Percentiles rank a stretch among this genome's conserved stretches.
Conservation (phyloP, 2,113 vertebrate genomes). For the Marcusenius ussheri region DNA sequence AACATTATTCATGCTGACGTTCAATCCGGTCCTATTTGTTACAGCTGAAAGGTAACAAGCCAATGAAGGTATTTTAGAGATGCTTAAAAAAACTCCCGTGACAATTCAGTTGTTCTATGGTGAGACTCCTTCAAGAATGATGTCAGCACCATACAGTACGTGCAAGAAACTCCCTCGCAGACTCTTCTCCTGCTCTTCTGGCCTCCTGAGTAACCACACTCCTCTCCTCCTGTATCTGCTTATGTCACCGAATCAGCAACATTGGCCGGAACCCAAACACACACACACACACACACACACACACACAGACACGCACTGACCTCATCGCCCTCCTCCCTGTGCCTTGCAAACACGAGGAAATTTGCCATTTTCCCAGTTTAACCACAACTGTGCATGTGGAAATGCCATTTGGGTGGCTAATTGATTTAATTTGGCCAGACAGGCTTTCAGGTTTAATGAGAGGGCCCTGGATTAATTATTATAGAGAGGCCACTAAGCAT, state of each 20-base stretch:
- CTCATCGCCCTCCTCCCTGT: background rate
- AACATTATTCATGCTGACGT: slow-evolving; percentile 34
- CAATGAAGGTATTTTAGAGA: background rate
- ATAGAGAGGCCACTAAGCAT: slow-evolving; percentile 16
- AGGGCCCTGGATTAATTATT: slow-evolving; percentile 30
- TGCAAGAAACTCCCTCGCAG: background rate
- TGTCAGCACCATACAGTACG: slow-evolving; percentile 32
- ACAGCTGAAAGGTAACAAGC: slow-evolving; percentile 9
- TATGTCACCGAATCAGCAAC: background rate
- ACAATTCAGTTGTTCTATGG: background rate
- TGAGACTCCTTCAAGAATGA: slow-evolving; percentile 39
- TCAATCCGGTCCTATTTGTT: background rate
- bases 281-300: background rate
- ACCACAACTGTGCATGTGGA: slow-evolving; percentile 17
- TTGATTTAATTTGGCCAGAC: slow-evolving; percentile 35
- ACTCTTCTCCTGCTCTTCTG: slow-evolving; percentile 36
- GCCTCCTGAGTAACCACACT: slow-evolving; percentile 26
- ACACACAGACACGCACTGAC: background rate
- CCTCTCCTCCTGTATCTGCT: slow-evolving; percentile 35
- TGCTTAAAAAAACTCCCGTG: background rate
- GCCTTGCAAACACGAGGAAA: slow-evolving; percentile 20
- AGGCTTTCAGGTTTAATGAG: slow-evolving; percentile 46
- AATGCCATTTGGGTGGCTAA: slow-evolving; percentile 22
- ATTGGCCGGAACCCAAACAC: background rate
- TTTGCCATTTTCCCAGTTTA: slow-evolving; percentile 30